Evolutionary conservation across 2,113 vertebrate species (phyloP).

Genomic region (Rhabdornis inornatus): DNA sequence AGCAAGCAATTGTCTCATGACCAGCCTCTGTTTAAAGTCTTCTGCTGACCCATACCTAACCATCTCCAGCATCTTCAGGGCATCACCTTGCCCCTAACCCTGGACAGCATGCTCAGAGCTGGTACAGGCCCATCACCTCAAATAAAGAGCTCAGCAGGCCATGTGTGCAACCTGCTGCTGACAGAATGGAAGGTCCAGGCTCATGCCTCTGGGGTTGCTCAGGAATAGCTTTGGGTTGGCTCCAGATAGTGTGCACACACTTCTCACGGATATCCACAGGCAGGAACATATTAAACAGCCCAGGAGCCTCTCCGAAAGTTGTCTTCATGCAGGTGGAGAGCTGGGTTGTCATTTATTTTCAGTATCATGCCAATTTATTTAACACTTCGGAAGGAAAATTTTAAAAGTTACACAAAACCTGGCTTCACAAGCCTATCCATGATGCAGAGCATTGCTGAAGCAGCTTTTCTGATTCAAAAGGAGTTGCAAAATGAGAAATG

Average conservation of each 20-base stretch:
- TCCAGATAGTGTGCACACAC: accelerated
- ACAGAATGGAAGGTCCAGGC: accelerated
- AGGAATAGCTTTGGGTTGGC: not conserved
- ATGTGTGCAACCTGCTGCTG: not conserved
- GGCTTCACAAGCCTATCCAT: not conserved
- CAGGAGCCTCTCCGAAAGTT: not conserved
- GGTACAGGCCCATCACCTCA: accelerated
- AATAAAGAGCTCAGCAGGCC: accelerated
- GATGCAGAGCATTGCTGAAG: not conserved
- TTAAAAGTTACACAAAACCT: not conserved
- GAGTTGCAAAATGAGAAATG: not conserved
- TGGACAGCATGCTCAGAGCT: no score
- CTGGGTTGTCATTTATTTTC: not conserved
- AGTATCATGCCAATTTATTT: not conserved
- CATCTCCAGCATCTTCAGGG: no score
- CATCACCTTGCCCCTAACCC: not conserved
- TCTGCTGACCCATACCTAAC: not conserved
- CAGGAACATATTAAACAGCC: accelerated
- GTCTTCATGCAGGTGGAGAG: not conserved
- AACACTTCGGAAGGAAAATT: not conserved
- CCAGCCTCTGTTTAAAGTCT: not conserved
- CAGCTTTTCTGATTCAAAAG: not conserved
- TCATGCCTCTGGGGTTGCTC: accelerated
- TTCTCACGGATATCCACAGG: accelerated
- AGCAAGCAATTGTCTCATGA: not conserved